Evolutionary conservation across 2,113 vertebrate species (phyloP).

Genomic region (Corythornis vintsioides): DNA sequence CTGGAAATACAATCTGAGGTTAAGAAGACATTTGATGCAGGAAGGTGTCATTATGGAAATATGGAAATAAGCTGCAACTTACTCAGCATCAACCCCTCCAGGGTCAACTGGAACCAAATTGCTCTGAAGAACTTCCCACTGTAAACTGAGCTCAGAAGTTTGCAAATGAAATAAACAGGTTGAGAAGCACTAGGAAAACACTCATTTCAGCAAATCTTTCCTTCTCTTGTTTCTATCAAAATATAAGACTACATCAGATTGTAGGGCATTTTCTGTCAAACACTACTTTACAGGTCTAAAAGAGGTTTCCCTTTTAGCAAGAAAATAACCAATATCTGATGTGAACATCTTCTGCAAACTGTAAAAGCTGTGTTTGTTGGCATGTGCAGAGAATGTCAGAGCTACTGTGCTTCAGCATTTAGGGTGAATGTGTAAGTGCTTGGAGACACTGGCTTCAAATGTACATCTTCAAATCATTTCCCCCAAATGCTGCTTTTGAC

Average conservation of each 20-base stretch:
- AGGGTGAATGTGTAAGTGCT: not conserved
- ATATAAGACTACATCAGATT: constrained; percentile 26
- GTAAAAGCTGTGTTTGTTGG: constrained; percentile 68
- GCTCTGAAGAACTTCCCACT: constrained; percentile 67
- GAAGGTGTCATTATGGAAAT: constrained; percentile 48
- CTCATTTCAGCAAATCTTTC: constrained; percentile 51
- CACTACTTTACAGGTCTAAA: constrained; percentile 6
- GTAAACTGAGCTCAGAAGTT: constrained; percentile 73
- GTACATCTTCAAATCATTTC: not conserved
- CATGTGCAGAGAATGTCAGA: constrained; percentile 66
- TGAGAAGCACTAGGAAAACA: constrained; percentile 45
- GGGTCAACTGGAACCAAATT: constrained; percentile 60
- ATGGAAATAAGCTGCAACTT: constrained; percentile 34
- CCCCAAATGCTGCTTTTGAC: not conserved
- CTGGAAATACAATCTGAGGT: constrained; percentile 1
- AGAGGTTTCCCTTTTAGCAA: constrained; percentile 52
- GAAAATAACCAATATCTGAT: constrained; percentile 74
- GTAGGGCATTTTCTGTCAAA: constrained; percentile 63
- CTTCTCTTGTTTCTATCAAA: constrained; percentile 56
- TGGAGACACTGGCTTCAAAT: not conserved
- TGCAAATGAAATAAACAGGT: constrained; percentile 54
- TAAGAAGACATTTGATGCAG: not conserved
- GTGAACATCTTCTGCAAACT: constrained; percentile 55
- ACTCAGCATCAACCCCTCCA: constrained; percentile 25
- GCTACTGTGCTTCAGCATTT: constrained; percentile 51